Percentiles rank a stretch among this genome's conserved stretches.
These are phyloP conservation scores for Hestina assimilis DNA, from an alignment of 1,140 invertebrate genomes.

Conservation along the genomic window DNA sequence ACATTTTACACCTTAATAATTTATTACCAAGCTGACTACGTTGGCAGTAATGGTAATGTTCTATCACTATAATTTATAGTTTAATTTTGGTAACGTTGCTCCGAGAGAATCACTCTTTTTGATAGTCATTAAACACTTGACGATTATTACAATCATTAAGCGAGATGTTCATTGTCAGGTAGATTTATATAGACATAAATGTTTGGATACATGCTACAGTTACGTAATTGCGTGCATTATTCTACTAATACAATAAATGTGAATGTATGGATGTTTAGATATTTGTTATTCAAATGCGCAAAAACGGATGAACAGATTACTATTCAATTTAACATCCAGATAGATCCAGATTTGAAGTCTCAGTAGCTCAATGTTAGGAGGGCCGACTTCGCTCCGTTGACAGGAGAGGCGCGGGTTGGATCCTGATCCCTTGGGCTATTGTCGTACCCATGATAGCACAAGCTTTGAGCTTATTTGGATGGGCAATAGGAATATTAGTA, in stretches of 20 bases:
- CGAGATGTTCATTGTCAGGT: slow-evolving; percentile 13
- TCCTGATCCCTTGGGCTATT: no score
- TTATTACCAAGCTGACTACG: slow-evolving; percentile 22
- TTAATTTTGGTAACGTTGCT: slow-evolving; percentile 24
- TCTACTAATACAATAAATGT: background rate
- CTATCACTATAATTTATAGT: slow-evolving; percentile 32
- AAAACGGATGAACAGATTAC: no score
- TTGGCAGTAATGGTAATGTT: slow-evolving; percentile 26
- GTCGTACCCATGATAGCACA: no score
- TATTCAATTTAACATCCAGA: no score
- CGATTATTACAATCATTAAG: slow-evolving; percentile 30
- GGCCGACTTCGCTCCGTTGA: no score
- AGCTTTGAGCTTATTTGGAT: no score
- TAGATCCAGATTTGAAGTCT: no score
- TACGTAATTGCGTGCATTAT: background rate
- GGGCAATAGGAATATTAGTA: no score
- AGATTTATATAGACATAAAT: slow-evolving; percentile 22
- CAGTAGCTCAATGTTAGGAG: no score
- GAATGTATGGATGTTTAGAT: no score
- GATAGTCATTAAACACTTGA: slow-evolving; percentile 25
- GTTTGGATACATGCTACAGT: slow-evolving; percentile 1
- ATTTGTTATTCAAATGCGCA: no score
- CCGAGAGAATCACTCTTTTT: slow-evolving; percentile 24
- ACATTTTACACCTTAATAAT: slow-evolving; percentile 22
- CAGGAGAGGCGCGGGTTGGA: no score